A percentile compares a stretch with the other conserved stretches of the same genome.
Conservation (phyloP, 1,140 invertebrate genomes). For the Cotesia chilonis region DNA sequence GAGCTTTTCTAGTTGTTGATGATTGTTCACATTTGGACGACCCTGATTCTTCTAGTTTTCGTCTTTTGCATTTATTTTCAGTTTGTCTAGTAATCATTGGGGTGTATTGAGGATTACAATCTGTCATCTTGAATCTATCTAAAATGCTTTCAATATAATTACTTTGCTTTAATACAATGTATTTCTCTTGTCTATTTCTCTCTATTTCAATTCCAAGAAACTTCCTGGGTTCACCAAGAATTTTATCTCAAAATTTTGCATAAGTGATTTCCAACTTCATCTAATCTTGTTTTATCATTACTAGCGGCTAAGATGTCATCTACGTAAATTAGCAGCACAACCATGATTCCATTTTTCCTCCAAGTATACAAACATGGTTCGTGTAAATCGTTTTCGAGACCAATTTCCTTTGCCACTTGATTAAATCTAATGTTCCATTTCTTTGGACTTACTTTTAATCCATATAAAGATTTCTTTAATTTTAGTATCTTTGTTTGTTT, state of each 20-base stretch:
- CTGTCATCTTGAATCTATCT: slow-evolving; percentile 28
- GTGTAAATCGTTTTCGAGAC: slow-evolving; percentile 23
- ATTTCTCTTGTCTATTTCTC: slow-evolving; percentile 21
- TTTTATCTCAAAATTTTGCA: slow-evolving; percentile 31
- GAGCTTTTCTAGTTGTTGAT: slow-evolving; percentile 36
- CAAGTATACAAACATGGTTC: slow-evolving; percentile 54
- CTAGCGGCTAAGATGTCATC: slow-evolving; percentile 33
- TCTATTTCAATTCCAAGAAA: slow-evolving; percentile 30
- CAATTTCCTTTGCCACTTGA: slow-evolving; percentile 30
- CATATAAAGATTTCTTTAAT: slow-evolving; percentile 51
- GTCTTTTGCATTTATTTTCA: slow-evolving; percentile 38
- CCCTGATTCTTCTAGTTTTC: slow-evolving; percentile 59
- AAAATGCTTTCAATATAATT: slow-evolving; percentile 27
- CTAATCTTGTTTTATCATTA: slow-evolving; percentile 22
- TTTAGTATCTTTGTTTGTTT: slow-evolving; percentile 37
- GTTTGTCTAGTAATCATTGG: slow-evolving; percentile 29
- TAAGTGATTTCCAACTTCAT: slow-evolving; percentile 15
- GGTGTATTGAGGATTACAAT: slow-evolving; percentile 26
- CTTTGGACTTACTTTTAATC: neutral
- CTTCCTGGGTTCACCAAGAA: slow-evolving; percentile 21
- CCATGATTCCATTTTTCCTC: slow-evolving; percentile 19
- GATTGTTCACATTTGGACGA: slow-evolving; percentile 60
- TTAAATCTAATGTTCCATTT: slow-evolving; percentile 27
- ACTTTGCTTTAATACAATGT: slow-evolving; percentile 21
- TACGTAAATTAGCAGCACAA: slow-evolving; percentile 27